Evolutionary conservation across 2,797 vertebrate genomes (phyloP), one percentile per base, ranked within the genome.

Genomic region (Parambassis ranga): DNA sequence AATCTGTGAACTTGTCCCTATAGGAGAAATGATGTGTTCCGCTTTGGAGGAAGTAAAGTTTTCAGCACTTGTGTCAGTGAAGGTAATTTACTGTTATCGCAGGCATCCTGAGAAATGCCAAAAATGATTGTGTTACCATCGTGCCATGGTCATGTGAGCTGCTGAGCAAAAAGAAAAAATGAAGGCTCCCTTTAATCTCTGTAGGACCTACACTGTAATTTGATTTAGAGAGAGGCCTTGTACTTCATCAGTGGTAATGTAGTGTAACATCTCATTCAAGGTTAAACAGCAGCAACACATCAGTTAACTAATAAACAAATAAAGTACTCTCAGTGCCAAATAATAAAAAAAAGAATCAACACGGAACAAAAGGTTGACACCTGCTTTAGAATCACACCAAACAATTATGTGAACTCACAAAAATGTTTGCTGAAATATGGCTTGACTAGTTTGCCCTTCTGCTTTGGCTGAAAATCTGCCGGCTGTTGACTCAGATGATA

Each of bases 401-500:
- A 65, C 46, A 55, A 41, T 46, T 23, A 47, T 4, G 1, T 4
- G 15, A 16, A 23, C 32, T 32, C 60, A 36, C 68, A 22, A 37
- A 66, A 49, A 10, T 24, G 22, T 69, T 63, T 68, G 58, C 38
- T 63, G 44, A 62, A 60, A 47, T 52, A 47, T 32, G 18, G 20
- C 20, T 3, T 0, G 11, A 35, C 1, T 23, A 16, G 20, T 59
- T 38, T 14, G 57, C 10, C 60, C 11, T 16, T 33, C 57, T 66
- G 27, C 46, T 50, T 28, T 11, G 27, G 23, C 24, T 0, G 19
- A 46, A 61, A 61, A 5, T 50, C 48, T 65, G 42, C 24, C 46
- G 10, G 49, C 35, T 65, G 65, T 68, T 65, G 62, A 70, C 67
- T 58, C 47, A 1, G 16, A 49, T 43, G 49, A 61, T 65, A 8